phyloP scores from a whole-genome alignment of 2,797 vertebrate species.

The Anguilla marmorata region DNA sequence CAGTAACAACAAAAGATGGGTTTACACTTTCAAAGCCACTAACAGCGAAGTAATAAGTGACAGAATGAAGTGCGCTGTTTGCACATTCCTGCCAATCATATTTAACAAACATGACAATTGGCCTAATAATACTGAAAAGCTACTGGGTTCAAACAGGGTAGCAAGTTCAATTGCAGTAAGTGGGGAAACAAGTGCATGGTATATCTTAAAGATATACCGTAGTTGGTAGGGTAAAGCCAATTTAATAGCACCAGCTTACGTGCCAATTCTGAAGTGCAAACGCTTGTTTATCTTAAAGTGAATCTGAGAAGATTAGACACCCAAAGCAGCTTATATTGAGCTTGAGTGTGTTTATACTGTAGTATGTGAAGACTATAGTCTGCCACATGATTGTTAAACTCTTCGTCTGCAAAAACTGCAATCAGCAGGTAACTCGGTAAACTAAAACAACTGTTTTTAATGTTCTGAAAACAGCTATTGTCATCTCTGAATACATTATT shows the following conservation, averaged over 20 bases:
- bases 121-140: neutral
- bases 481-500: neutral
- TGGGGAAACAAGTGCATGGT: neutral
- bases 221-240: slow-evolving; percentile 13
- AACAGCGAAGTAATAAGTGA: neutral
- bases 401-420: neutral
- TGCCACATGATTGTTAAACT: neutral
- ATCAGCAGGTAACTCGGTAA: neutral
- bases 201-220: neutral
- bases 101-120: neutral
- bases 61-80: neutral
- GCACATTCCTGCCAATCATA: neutral
- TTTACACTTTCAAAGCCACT: neutral
- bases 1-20: neutral
- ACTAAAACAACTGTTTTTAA: neutral
- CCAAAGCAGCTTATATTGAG: slow-evolving; percentile 44
- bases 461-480: slow-evolving; percentile 11
- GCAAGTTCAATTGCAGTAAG: neutral
- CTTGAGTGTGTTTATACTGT: neutral
- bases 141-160: neutral
- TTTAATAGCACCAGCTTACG: neutral
- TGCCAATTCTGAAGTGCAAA: slow-evolving; percentile 14
- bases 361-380: neutral
- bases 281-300: slow-evolving; percentile 32
- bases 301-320: slow-evolving; percentile 40